Conservation (phyloP, 1,140 invertebrate species). For the Gryllus bimaculatus region DNA sequence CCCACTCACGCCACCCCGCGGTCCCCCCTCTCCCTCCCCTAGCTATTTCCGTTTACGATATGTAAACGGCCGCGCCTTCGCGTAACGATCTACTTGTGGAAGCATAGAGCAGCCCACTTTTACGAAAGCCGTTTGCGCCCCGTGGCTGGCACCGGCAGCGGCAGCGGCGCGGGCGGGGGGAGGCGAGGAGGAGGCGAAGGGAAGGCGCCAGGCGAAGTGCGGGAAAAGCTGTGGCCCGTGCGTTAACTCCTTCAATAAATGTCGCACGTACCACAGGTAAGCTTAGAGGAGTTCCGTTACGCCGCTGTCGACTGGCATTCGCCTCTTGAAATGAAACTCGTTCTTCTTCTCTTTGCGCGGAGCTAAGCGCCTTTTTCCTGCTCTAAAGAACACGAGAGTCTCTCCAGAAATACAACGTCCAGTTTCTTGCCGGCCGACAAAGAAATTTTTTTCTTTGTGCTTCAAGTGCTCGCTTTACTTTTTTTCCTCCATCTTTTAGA, state of each 20-base stretch:
- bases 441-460: neutral
- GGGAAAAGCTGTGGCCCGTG: neutral
- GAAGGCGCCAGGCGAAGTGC: no score
- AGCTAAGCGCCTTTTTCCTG: neutral
- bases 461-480: neutral
- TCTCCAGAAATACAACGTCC: neutral
- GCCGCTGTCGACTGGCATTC: neutral
- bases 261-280: neutral
- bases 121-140: neutral
- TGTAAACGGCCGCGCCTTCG: neutral
- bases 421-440: neutral
- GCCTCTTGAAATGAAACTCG: neutral
- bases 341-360: neutral
- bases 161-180: no score
- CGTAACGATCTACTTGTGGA: neutral
- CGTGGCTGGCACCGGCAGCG: no score
- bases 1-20: neutral
- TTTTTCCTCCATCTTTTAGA: no score
- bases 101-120: neutral
- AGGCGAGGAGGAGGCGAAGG: neutral
- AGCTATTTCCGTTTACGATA: neutral
- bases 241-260: neutral
- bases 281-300: neutral
- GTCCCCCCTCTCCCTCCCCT: no score
- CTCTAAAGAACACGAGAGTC: neutral